Evolutionary conservation across 2,113 vertebrate genomes (phyloP).

Genomic region (Zosterops pallidus): DNA sequence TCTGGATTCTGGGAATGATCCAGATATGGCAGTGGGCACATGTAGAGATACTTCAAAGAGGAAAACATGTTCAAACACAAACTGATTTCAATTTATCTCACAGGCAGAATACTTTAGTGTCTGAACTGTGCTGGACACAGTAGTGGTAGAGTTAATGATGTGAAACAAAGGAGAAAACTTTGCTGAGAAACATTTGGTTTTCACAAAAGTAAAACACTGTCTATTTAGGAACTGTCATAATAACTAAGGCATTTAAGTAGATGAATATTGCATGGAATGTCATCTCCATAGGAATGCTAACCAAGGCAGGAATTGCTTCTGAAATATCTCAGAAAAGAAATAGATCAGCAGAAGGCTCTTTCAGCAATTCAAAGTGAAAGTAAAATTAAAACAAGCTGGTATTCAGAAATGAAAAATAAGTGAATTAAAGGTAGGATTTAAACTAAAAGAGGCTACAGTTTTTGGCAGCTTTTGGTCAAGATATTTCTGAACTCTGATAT

Average conservation of each 20-base stretch:
- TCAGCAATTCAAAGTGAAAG: background rate
- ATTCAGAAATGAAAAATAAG: background rate
- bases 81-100: background rate
- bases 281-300: background rate
- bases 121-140: background rate
- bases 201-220: background rate
- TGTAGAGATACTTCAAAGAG: background rate
- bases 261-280: background rate
- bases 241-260: background rate
- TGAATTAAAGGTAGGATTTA: background rate
- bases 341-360: background rate
- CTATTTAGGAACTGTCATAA: background rate
- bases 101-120: background rate
- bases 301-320: background rate
- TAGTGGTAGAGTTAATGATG: slow-evolving; percentile 29
- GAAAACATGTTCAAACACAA: slow-evolving; percentile 2
- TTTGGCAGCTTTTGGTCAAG: background rate
- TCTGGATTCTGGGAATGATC: slow-evolving; percentile 7
- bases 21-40: background rate
- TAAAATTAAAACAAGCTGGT: background rate
- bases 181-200: background rate
- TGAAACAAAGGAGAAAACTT: slow-evolving; percentile 28
- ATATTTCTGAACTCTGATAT: background rate
- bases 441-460: background rate
- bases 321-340: background rate